Conservation (phyloP, 2,888 invertebrate species). For the Pandemis corylana region DNA sequence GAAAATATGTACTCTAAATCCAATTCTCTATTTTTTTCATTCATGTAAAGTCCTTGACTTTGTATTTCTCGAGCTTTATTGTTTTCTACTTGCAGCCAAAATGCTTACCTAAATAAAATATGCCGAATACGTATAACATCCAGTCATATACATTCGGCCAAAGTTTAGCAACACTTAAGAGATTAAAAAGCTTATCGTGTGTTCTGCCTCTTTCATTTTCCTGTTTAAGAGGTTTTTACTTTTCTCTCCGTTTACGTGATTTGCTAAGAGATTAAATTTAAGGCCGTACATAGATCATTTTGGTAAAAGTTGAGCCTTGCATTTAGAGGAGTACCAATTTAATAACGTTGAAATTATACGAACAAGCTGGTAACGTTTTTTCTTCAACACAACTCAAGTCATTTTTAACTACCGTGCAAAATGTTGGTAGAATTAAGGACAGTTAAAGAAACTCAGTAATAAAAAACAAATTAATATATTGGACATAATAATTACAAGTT, state of each 20-base stretch:
- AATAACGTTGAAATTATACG: neutral
- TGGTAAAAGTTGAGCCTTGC: conserved; percentile 29
- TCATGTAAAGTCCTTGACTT: neutral
- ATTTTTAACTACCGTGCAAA: no score
- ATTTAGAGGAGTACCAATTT: conserved; percentile 19
- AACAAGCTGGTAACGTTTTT: no score
- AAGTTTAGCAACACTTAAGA: conserved; percentile 67
- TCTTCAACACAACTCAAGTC: no score
- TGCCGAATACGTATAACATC: neutral
- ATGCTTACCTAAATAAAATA: conserved; percentile 10
- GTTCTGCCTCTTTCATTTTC: conserved; percentile 78
- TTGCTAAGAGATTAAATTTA: conserved; percentile 75
- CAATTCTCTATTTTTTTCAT: neutral
- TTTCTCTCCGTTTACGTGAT: conserved; percentile 70
- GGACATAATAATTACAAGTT: no score
- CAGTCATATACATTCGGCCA: conserved; percentile 19
- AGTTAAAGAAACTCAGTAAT: no score
- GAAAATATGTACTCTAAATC: neutral
- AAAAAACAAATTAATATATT: no score
- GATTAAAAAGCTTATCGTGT: conserved; percentile 80
- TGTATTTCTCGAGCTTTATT: neutral
- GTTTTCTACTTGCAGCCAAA: neutral
- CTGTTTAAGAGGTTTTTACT: conserved; percentile 75
- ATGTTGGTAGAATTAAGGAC: no score
- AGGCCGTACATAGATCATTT: conserved; percentile 48